These are phyloP conservation scores for Acrocera orbiculus DNA, from an alignment of 2,888 invertebrate genomes.

Conservation along the genomic window DNA sequence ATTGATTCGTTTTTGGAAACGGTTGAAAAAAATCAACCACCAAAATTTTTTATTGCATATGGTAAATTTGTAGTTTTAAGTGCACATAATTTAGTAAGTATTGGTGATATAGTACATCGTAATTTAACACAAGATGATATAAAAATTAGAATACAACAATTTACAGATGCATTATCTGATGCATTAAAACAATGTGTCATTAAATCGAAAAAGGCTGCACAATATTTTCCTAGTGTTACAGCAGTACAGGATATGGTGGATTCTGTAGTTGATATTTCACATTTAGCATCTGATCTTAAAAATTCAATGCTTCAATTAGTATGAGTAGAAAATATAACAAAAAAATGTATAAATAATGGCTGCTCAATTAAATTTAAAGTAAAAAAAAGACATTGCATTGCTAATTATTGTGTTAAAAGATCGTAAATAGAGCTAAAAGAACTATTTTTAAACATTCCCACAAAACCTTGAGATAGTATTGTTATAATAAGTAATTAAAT, in stretches of 20 bases:
- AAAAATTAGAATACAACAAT: slow-evolving; percentile 51
- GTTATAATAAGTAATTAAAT: too few relatives aligned
- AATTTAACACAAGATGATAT: slow-evolving; percentile 60
- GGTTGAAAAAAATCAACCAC: slow-evolving; percentile 84
- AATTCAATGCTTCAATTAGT: slow-evolving; percentile 53
- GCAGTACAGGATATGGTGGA: slow-evolving; percentile 91
- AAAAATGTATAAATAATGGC: too few relatives aligned
- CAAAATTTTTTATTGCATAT: slow-evolving; percentile 81
- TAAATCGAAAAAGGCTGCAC: slow-evolving; percentile 78
- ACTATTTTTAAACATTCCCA: too few relatives aligned
- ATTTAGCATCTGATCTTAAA: slow-evolving; percentile 64
- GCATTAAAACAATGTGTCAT: slow-evolving; percentile 66
- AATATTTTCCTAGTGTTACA: slow-evolving; percentile 77
- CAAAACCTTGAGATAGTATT: too few relatives aligned
- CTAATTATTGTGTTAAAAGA: too few relatives aligned
- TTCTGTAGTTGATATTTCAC: slow-evolving; percentile 69
- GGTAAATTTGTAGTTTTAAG: slow-evolving; percentile 88
- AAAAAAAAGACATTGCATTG: too few relatives aligned
- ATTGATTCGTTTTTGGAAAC: slow-evolving; percentile 84
- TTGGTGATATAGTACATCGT: slow-evolving; percentile 83
- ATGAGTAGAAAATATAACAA: too few relatives aligned
- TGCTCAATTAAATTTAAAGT: too few relatives aligned
- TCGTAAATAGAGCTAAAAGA: too few relatives aligned
- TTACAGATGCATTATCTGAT: slow-evolving; percentile 65
- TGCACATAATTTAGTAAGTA: slow-evolving; percentile 83